These are phyloP conservation scores for Agrochola macilenta DNA, from an alignment of 2,888 invertebrate species.

Conservation along the genomic window DNA sequence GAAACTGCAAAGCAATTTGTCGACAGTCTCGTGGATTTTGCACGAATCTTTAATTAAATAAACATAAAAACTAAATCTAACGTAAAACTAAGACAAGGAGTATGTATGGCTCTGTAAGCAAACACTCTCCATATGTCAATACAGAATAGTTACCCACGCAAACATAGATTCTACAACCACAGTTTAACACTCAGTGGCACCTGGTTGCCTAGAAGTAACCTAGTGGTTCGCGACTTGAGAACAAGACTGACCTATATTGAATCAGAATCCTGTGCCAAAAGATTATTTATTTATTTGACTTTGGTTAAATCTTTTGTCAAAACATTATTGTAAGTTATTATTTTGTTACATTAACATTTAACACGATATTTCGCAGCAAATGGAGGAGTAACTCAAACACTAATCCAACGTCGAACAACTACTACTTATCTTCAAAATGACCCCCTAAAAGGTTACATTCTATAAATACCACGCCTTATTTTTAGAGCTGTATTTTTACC, in stretches of 20 bases:
- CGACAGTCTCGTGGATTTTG: too few species aligned
- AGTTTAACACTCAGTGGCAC: too few species aligned
- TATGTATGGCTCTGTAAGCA: too few species aligned
- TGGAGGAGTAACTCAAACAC: not conserved
- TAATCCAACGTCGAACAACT: not conserved
- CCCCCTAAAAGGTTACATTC: conserved; percentile 17
- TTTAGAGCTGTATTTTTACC: conserved; percentile 52
- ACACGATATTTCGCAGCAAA: not conserved
- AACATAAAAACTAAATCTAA: too few species aligned
- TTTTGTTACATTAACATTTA: not conserved
- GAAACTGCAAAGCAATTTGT: too few species aligned
- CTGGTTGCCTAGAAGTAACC: not conserved
- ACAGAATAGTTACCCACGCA: too few species aligned
- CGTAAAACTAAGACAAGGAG: too few species aligned
- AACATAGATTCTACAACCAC: too few species aligned
- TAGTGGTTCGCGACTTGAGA: not conserved
- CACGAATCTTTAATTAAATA: too few species aligned
- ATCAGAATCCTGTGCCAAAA: not conserved
- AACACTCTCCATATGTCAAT: too few species aligned
- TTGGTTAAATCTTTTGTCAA: not conserved
- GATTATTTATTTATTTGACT: not conserved
- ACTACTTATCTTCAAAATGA: conserved; percentile 6
- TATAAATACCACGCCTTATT: conserved; percentile 51
- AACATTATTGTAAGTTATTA: not conserved
- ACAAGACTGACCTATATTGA: not conserved